Evolutionary conservation across 2,797 vertebrate genomes (phyloP).

Genomic region (Dallia pectoralis): DNA sequence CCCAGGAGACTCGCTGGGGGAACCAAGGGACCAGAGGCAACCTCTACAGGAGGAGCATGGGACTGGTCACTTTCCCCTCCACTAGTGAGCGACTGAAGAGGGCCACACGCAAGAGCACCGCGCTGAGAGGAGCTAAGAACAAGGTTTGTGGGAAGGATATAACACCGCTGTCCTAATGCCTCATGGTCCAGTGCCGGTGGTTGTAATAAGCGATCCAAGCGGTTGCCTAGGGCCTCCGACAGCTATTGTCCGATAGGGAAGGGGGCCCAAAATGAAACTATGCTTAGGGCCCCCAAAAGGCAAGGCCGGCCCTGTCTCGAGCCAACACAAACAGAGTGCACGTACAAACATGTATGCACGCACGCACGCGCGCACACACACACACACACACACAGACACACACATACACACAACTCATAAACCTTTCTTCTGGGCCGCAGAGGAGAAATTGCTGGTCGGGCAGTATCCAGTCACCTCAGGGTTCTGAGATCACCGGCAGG

Average conservation of each 20-base stretch:
- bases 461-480: constrained; percentile 71
- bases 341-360: too few relatives aligned
- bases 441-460: constrained; percentile 80
- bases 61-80: constrained; percentile 65
- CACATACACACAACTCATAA: neutral
- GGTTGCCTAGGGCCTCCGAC: too few relatives aligned
- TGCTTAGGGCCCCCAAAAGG: too few relatives aligned
- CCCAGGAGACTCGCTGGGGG: constrained; percentile 78
- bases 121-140: constrained; percentile 78
- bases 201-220: too few relatives aligned
- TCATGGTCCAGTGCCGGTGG: too few relatives aligned
- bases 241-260: too few relatives aligned
- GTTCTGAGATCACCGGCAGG: constrained; percentile 73
- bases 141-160: constrained; percentile 53
- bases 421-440: constrained; percentile 54
- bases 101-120: constrained; percentile 84
- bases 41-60: constrained; percentile 67
- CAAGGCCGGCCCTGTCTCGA: too few relatives aligned
- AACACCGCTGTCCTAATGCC: neutral
- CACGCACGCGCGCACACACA: neutral
- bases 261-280: too few relatives aligned
- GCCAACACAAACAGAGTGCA: too few relatives aligned
- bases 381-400: neutral
- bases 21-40: constrained; percentile 56
- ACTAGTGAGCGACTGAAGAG: constrained; percentile 87